Evolutionary conservation across 2,113 vertebrate genomes (phyloP).

Genomic region (Anseranas semipalmata): DNA sequence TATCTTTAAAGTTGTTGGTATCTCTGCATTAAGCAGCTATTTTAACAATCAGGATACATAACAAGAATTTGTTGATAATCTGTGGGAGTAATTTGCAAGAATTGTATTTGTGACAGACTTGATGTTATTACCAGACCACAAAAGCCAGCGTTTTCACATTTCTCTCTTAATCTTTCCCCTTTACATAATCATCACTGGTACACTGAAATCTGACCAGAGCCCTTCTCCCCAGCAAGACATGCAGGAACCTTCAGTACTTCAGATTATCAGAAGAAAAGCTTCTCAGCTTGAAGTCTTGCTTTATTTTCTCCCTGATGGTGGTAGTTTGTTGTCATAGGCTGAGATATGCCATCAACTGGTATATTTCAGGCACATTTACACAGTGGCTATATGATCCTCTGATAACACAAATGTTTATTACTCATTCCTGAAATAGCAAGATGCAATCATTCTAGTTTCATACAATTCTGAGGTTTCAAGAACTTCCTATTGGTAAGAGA

Average conservation of each 20-base stretch:
- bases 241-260: neutral
- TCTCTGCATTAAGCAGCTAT: neutral
- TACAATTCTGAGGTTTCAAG: neutral
- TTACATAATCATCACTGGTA: neutral
- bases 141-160: neutral
- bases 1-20: neutral
- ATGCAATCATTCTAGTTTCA: neutral
- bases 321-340: neutral
- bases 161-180: neutral
- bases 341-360: too few relatives aligned
- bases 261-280: neutral
- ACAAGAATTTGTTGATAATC: neutral
- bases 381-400: neutral
- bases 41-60: fast-evolving
- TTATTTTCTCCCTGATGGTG: neutral
- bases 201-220: neutral
- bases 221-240: neutral
- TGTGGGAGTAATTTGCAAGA: neutral
- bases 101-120: neutral
- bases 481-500: neutral
- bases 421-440: neutral
- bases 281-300: neutral
- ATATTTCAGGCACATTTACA: neutral
- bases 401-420: neutral
- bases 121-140: neutral